Evolutionary conservation across 2,797 vertebrate species (phyloP).

Genomic region (Tokudaia tokunoshimensis): DNA sequence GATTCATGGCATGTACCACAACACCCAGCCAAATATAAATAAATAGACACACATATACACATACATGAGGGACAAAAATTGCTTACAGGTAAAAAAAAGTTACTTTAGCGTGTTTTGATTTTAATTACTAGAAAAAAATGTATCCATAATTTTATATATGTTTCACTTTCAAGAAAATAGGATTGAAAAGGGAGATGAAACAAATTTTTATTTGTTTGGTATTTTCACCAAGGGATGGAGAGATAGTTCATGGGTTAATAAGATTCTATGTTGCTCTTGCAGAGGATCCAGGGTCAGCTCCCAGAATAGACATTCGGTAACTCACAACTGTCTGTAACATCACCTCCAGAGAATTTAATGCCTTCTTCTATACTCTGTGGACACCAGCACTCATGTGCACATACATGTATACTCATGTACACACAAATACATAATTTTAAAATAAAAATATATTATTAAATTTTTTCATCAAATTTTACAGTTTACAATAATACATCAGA

Average conservation of each 20-base stretch:
- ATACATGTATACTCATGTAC: not conserved
- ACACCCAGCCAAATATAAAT: not conserved
- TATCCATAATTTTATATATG: not conserved
- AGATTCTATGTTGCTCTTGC: not conserved
- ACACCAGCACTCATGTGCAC: not conserved
- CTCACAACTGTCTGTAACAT: not conserved
- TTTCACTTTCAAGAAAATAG: slow-evolving; percentile 38
- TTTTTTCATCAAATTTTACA: slow-evolving; percentile 19
- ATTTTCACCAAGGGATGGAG: not conserved
- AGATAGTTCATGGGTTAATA: not conserved
- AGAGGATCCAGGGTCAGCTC: not conserved
- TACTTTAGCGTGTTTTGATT: slow-evolving; percentile 5
- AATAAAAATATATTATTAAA: not conserved
- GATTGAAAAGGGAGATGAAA: slow-evolving; percentile 47
- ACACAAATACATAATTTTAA: not conserved
- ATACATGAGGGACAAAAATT: not conserved
- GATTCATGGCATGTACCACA: not conserved
- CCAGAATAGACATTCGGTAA: not conserved
- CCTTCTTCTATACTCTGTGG: not conserved
- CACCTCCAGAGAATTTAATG: not conserved
- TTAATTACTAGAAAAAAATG: slow-evolving; percentile 58
- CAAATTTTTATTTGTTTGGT: slow-evolving; percentile 20
- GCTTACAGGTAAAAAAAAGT: not conserved
- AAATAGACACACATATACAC: not conserved
- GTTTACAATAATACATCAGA: slow-evolving; percentile 31